Percentiles rank a stretch among this genome's conserved stretches.
Evolutionary conservation across 2,113 vertebrate species (phyloP).

Genomic region (Condylura cristata): DNA sequence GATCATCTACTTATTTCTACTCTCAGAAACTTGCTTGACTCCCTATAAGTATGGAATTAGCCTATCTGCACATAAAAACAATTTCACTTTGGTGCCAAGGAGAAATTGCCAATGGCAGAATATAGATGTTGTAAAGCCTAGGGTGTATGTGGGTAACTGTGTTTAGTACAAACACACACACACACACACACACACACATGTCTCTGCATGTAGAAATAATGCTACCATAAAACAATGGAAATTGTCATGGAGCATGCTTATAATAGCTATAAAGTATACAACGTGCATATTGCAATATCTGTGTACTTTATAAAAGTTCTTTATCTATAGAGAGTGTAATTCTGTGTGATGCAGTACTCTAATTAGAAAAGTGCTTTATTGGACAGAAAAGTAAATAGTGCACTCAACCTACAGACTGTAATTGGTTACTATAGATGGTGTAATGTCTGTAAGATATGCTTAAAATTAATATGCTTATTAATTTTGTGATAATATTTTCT

Average conservation of each 20-base stretch:
- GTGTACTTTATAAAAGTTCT: slow-evolving; percentile 51
- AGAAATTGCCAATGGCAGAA: background rate
- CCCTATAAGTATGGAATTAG: slow-evolving; percentile 28
- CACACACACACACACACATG: background rate
- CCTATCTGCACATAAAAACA: background rate
- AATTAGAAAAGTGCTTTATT: slow-evolving; percentile 74
- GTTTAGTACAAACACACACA: background rate
- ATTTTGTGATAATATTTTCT: slow-evolving; percentile 22
- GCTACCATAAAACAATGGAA: slow-evolving; percentile 48
- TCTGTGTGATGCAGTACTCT: slow-evolving; percentile 67
- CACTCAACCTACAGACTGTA: background rate
- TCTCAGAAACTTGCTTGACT: background rate
- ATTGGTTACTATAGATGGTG: slow-evolving; percentile 38
- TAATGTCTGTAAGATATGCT: background rate
- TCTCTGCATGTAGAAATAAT: slow-evolving; percentile 22
- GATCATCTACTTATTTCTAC: background rate
- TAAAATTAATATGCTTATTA: slow-evolving; percentile 24
- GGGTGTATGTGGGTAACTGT: background rate
- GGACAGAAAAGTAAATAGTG: slow-evolving; percentile 64
- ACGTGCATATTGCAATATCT: slow-evolving; percentile 62
- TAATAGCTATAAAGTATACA: slow-evolving; percentile 60
- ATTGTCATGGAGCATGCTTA: slow-evolving; percentile 47
- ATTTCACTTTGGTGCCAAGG: background rate
- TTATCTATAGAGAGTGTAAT: slow-evolving; percentile 52
- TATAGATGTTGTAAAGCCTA: background rate